Percentiles rank a stretch among this genome's conserved stretches.
These are phyloP conservation scores for Heterodera filipjevi DNA, from an alignment of 2,888 invertebrate genomes.

Conservation along the genomic window DNA sequence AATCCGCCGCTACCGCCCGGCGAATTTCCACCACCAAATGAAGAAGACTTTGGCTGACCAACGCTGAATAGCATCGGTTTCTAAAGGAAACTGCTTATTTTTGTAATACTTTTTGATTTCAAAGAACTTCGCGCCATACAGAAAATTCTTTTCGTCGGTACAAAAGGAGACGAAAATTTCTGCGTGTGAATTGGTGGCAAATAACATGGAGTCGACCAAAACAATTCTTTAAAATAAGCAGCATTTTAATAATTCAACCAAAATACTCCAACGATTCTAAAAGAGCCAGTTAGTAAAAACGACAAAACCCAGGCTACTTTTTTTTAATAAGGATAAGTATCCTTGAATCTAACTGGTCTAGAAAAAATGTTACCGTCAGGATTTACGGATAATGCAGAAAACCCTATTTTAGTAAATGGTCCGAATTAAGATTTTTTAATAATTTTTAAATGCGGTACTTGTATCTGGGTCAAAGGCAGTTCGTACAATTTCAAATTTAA, in stretches of 20 bases:
- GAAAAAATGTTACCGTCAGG: too few relatives aligned
- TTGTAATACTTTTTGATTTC: neutral
- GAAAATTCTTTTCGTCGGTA: neutral
- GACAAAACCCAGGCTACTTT: too few relatives aligned
- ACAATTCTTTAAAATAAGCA: neutral
- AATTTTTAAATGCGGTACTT: too few relatives aligned
- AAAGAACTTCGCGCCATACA: neutral
- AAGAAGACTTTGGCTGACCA: neutral
- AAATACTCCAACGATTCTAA: neutral
- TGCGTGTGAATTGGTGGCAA: neutral
- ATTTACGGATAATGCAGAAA: too few relatives aligned
- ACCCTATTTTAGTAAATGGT: too few relatives aligned
- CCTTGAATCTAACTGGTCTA: too few relatives aligned
- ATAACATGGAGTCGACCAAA: neutral
- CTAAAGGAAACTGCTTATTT: neutral
- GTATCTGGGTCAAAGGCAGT: too few relatives aligned
- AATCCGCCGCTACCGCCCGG: slow-evolving; percentile 4
- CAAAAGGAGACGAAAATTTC: neutral
- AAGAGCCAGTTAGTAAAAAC: neutral
- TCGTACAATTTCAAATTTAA: too few relatives aligned
- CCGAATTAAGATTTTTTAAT: too few relatives aligned
- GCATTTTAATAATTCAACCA: neutral
- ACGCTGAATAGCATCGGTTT: neutral
- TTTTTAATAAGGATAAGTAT: too few relatives aligned
- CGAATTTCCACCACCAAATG: neutral